Conservation (phyloP, 2,113 vertebrate species). For the Mastomys coucha region DNA sequence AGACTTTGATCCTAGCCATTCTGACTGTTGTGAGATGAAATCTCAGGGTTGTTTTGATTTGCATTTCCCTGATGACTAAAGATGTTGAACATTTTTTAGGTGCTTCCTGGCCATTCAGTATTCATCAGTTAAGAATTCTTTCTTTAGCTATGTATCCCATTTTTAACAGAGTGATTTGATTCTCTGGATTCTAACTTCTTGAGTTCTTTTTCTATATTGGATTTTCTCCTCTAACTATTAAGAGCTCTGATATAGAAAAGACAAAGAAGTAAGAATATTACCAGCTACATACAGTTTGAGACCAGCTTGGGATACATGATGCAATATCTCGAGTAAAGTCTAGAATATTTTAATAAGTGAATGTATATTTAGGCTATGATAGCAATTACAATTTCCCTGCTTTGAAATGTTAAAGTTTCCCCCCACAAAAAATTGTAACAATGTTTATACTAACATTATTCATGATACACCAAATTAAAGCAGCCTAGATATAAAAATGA, state of each 20-base stretch:
- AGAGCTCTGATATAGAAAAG: not conserved
- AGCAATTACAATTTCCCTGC: not conserved
- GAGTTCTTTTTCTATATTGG: too few relatives aligned
- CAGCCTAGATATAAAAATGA: not conserved
- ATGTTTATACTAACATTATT: not conserved
- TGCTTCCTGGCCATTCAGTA: too few relatives aligned
- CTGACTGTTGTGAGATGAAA: too few relatives aligned
- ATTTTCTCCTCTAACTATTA: not conserved
- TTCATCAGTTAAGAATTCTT: too few relatives aligned
- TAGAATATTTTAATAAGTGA: not conserved
- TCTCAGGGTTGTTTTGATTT: too few relatives aligned
- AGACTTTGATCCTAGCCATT: too few relatives aligned
- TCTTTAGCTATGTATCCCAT: too few relatives aligned
- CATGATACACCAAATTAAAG: not conserved
- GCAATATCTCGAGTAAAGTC: not conserved
- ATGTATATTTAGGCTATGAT: not conserved
- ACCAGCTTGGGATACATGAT: not conserved
- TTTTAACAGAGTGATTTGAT: too few relatives aligned
- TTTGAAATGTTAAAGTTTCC: not conserved
- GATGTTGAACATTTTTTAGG: too few relatives aligned
- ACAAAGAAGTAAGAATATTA: not conserved
- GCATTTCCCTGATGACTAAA: too few relatives aligned
- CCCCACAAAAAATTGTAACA: not conserved
- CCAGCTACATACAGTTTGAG: not conserved
- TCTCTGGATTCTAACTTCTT: too few relatives aligned